phyloP scores from a whole-genome alignment of 2,888 invertebrate species.

The Tanaodytes sp. region DNA sequence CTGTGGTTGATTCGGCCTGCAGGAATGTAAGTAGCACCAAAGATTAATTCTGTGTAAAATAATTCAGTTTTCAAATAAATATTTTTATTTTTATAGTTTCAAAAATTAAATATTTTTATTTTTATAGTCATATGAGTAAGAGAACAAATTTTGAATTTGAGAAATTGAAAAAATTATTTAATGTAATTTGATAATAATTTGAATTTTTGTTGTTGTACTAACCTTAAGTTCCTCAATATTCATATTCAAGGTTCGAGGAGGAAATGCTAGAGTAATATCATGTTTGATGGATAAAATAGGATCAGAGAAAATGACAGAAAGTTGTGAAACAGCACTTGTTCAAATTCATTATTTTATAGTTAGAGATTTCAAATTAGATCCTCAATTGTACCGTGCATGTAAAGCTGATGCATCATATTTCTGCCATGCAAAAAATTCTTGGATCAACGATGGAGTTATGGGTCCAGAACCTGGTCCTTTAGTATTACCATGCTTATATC shows the following conservation, averaged over 20 bases:
- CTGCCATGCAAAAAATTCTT: slow-evolving; percentile 85
- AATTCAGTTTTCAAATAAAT: no score
- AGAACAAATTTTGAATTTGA: no score
- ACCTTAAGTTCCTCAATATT: no score
- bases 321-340: slow-evolving; percentile 92
- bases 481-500: slow-evolving; percentile 92
- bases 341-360: slow-evolving; percentile 98
- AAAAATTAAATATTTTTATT: no score
- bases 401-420: slow-evolving; percentile 87
- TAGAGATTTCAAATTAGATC: slow-evolving; percentile 93
- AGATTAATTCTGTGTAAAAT: no score
- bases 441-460: slow-evolving; percentile 81
- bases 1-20: slow-evolving; percentile 87
- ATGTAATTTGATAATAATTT: no score
- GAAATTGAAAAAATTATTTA: no score
- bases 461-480: slow-evolving; percentile 87
- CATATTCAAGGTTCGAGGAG: slow-evolving; percentile 77
- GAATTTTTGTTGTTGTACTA: no score
- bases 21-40: slow-evolving; percentile 74
- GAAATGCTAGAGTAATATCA: slow-evolving; percentile 88
- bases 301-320: slow-evolving; percentile 86
- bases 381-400: slow-evolving; percentile 90
- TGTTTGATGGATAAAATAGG: slow-evolving; percentile 95
- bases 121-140: no score
- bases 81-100: no score